Conservation (phyloP, 2,888 invertebrate species). For the Alviniconcha strummeri region DNA sequence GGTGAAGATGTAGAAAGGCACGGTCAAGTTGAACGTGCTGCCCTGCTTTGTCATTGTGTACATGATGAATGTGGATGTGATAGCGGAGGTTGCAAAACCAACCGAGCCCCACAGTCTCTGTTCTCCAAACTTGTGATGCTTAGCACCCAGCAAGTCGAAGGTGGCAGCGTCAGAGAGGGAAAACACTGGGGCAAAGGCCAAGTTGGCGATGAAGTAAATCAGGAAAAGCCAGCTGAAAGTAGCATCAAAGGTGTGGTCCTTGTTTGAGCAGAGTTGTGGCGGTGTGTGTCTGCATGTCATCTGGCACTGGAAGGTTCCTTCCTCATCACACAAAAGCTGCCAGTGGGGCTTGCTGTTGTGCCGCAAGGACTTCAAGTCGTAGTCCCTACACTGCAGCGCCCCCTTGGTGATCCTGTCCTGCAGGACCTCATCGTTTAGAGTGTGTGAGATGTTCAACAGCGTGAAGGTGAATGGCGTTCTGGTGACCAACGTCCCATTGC, state of each 20-base stretch:
- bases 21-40: constrained; percentile 50
- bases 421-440: constrained; percentile 35
- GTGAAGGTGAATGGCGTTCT: constrained; percentile 34
- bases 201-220: constrained; percentile 86
- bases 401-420: constrained; percentile 30
- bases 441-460: constrained; percentile 37
- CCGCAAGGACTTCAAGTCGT: constrained; percentile 55
- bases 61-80: constrained; percentile 67
- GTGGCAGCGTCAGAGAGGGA: constrained; percentile 93
- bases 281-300: constrained; percentile 45
- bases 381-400: constrained; percentile 46
- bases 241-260: constrained; percentile 35
- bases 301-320: constrained; percentile 51
- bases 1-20: constrained; percentile 72
- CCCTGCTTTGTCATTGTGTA: constrained; percentile 44
- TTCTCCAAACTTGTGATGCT: constrained; percentile 86
- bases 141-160: constrained; percentile 88
- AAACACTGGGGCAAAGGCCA: constrained; percentile 88
- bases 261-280: background rate
- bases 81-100: constrained; percentile 81
- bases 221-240: constrained; percentile 88
- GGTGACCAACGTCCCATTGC: constrained; percentile 29
- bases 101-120: constrained; percentile 92
- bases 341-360: constrained; percentile 45
- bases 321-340: constrained; percentile 58